Evolutionary conservation across 2,888 invertebrate species (phyloP).

Genomic region (Stenchaetothrips biformis): DNA sequence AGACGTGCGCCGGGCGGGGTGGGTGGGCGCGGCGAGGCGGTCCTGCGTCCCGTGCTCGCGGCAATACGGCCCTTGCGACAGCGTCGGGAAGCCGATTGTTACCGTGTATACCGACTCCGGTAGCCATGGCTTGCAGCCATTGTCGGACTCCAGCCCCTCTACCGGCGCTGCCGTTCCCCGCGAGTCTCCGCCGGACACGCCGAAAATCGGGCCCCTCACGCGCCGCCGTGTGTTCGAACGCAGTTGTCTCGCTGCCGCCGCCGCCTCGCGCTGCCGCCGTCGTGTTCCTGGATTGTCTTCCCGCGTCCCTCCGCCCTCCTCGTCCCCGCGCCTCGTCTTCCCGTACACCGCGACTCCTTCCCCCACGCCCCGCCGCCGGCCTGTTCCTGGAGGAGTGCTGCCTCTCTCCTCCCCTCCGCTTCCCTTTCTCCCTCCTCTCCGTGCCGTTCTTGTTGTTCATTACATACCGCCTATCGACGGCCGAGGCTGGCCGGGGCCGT

Average conservation of each 20-base stretch:
- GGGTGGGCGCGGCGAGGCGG: neutral
- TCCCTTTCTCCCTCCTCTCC: neutral
- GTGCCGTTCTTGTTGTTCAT: constrained; percentile 2
- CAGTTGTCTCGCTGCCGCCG: too few species aligned
- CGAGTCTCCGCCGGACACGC: too few species aligned
- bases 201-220: too few species aligned
- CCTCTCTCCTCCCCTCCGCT: neutral
- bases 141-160: too few species aligned
- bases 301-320: neutral
- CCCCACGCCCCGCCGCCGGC: neutral
- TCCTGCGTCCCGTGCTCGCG: neutral
- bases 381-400: constrained; percentile 8
- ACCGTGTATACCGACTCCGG: too few species aligned
- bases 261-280: too few species aligned
- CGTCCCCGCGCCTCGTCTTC: neutral
- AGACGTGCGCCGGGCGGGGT: neutral
- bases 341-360: neutral
- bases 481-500: neutral
- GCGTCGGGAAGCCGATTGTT: too few species aligned
- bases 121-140: too few species aligned
- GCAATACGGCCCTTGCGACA: neutral
- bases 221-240: too few species aligned
- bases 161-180: too few species aligned
- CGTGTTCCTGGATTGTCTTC: too few species aligned
- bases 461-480: neutral